Percentiles rank a stretch among this genome's conserved stretches.
Evolutionary conservation across 2,113 vertebrate species (phyloP).

Genomic region (Trematomus loennbergii): DNA sequence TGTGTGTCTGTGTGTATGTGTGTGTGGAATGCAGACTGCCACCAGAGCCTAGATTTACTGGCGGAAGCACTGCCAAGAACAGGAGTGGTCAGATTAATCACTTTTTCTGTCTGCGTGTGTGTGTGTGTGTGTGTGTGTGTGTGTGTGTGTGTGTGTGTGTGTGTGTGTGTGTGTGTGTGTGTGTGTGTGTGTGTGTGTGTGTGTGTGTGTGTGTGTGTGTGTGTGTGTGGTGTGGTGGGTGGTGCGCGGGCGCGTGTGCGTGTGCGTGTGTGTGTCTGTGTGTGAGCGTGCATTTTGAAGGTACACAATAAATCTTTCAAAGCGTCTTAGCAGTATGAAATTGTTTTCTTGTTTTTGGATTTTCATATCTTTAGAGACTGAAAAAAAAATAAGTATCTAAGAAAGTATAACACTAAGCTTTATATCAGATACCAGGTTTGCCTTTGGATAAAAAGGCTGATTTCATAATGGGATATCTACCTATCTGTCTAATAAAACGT

Average conservation of each 20-base stretch:
- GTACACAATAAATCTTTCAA: background rate
- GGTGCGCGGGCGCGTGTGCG: too few relatives aligned
- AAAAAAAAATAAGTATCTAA: background rate
- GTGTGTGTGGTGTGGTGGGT: too few relatives aligned
- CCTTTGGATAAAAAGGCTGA: background rate
- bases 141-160: conserved; percentile 33
- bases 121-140: conserved; percentile 39
- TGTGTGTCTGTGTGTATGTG: conserved; percentile 39
- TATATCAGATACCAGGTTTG: background rate
- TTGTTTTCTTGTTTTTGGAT: background rate
- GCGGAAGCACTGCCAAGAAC: conserved; percentile 65
- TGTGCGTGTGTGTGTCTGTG: too few relatives aligned
- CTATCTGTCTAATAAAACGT: background rate
- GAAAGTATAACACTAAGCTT: background rate
- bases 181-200: conserved; percentile 38
- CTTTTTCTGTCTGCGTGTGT: conserved; percentile 24
- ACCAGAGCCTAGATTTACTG: conserved; percentile 68
- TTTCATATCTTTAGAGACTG: background rate
- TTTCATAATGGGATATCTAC: background rate
- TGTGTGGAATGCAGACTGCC: conserved; percentile 59
- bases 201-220: conserved; percentile 5
- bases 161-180: conserved; percentile 14
- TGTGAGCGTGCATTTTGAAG: background rate
- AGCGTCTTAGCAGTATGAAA: background rate
- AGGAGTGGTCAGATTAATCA: conserved; percentile 79